These are phyloP conservation scores for Brenthis hecate DNA, from an alignment of 2,888 invertebrate species.

Conservation along the genomic window DNA sequence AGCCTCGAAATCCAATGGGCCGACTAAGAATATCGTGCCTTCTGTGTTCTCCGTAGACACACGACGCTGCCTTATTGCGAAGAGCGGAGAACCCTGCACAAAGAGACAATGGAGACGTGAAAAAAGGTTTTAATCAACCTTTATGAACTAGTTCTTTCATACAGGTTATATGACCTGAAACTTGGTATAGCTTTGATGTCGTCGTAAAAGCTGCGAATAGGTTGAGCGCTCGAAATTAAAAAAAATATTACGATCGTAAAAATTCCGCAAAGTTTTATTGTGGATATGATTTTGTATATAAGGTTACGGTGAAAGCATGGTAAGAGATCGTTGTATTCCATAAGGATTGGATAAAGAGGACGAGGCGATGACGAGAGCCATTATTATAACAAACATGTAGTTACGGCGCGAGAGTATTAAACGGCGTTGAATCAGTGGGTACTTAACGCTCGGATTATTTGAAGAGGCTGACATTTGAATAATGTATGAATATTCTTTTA, in stretches of 20 bases:
- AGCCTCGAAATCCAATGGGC: constrained; percentile 93
- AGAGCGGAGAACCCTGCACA: constrained; percentile 87
- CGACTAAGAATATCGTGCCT: constrained; percentile 89
- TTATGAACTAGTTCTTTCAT: constrained; percentile 36
- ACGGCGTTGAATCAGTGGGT: too few relatives aligned
- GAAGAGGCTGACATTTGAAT: too few relatives aligned
- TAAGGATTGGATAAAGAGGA: too few relatives aligned
- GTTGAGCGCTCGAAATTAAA: background rate
- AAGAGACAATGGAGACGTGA: constrained; percentile 38
- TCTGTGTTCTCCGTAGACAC: constrained; percentile 89
- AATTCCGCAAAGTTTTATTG: background rate
- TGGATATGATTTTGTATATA: background rate
- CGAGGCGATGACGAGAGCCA: too few relatives aligned
- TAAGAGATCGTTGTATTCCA: too few relatives aligned
- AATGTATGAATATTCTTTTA: too few relatives aligned
- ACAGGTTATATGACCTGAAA: constrained; percentile 32
- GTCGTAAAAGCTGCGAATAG: background rate
- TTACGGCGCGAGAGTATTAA: too few relatives aligned
- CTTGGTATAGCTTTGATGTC: background rate
- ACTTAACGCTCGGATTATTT: too few relatives aligned
- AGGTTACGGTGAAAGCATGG: background rate
- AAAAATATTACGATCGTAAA: background rate
- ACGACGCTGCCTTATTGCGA: constrained; percentile 89
- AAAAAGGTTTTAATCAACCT: constrained; percentile 38
- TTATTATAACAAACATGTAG: too few relatives aligned